Conservation (phyloP, 2,113 vertebrate genomes). For the Conger conger region DNA sequence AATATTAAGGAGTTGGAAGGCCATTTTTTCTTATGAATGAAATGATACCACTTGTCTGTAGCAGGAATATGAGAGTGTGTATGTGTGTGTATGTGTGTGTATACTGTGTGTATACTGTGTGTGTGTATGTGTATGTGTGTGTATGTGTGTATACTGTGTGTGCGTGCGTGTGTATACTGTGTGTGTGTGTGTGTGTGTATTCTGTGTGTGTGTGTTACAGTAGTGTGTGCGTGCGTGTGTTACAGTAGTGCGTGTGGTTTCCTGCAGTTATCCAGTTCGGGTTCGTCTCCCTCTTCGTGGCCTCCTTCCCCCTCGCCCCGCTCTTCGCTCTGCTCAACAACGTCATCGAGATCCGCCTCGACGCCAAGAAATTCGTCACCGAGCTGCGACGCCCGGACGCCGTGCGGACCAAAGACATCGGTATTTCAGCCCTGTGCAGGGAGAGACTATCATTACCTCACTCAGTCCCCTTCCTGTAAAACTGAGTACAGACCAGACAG, state of each 20-base stretch:
- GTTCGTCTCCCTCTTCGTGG: slow-evolving; percentile 95
- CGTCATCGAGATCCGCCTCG: slow-evolving; percentile 92
- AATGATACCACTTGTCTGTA: not conserved
- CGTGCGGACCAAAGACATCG: slow-evolving; percentile 92
- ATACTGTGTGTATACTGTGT: not conserved
- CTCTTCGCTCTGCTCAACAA: slow-evolving; percentile 96
- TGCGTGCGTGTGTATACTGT: not conserved
- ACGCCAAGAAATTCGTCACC: slow-evolving; percentile 92
- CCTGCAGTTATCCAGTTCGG: slow-evolving; percentile 92
- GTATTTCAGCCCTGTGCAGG: slow-evolving; percentile 58
- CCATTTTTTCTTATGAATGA: not conserved
- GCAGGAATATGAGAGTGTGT: not conserved
- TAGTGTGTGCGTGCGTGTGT: too few species aligned
- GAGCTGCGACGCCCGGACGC: slow-evolving; percentile 89
- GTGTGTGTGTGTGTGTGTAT: not conserved
- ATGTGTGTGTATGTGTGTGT: not conserved
- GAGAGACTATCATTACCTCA: not conserved
- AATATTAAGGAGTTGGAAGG: too few species aligned
- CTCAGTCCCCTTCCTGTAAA: not conserved
- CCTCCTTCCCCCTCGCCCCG: slow-evolving; percentile 94
- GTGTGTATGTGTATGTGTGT: too few species aligned
- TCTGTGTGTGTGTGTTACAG: not conserved
- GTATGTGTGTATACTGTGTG: too few species aligned
- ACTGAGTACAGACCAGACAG: not conserved
- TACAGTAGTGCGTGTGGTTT: not conserved